Conservation (phyloP, 64 coral and sea anemone species). For the Platygyra sinensis region DNA sequence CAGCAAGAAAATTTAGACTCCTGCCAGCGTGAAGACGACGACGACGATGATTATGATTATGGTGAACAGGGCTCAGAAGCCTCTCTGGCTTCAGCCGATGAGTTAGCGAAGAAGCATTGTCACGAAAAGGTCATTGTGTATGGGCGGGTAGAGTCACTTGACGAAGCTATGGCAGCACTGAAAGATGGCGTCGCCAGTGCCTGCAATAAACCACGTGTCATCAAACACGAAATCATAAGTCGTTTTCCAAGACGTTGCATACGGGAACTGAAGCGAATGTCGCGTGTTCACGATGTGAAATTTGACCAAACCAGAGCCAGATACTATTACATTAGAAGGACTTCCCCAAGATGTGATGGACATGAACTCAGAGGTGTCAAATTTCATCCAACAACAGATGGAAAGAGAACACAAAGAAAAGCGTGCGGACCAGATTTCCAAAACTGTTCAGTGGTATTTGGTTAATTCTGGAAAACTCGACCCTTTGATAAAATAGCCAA, state of each 20-base stretch:
- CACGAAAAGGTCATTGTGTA: not conserved
- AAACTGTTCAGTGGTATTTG: conserved; percentile 31
- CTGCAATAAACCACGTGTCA: not conserved
- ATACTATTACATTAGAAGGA: conserved; percentile 1
- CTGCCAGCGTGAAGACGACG: not conserved
- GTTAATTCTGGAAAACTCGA: not conserved
- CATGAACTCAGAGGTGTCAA: not conserved
- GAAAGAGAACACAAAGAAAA: conserved; percentile 5
- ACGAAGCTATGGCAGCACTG: not conserved
- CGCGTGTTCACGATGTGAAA: conserved; percentile 9
- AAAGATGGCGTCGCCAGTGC: not conserved
- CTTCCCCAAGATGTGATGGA: conserved; percentile 34
- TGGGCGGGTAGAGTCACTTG: conserved; percentile 4
- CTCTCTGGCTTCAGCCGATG: not conserved
- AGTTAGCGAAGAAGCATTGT: not conserved
- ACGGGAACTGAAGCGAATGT: not conserved
- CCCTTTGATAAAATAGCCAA: conserved; percentile 38
- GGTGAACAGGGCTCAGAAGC: not conserved
- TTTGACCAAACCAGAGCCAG: conserved; percentile 23
- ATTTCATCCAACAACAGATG: not conserved
- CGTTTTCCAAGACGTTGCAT: not conserved
- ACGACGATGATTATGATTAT: not conserved
- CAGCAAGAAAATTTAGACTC: not conserved
- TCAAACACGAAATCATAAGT: not conserved
- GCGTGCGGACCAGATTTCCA: not conserved